Base-by-base conservation (phyloP, 37 sponge, comb jelly and placozoan species). In the Aphrocallistes beatrix region DNA sequence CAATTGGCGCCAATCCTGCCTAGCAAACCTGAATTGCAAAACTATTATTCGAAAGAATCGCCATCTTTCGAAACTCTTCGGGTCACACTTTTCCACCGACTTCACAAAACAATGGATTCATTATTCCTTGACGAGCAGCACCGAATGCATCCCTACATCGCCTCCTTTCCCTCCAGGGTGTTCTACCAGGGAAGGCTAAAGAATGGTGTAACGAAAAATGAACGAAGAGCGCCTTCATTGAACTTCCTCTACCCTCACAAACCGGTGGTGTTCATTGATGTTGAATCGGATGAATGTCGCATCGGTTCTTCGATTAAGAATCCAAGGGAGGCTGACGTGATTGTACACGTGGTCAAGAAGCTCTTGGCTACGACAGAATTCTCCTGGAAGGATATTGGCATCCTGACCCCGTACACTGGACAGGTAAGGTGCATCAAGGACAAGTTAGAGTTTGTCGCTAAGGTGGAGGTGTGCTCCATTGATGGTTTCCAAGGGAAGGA, bases 401-500 rank as follows among this genome's bases (percentile, higher is more conserved):
- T 93, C 0, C 89, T 93, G n/a, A 89, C 91, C 17, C 91, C 91
- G 1, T 93, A 93, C 85, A 36, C 48, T 47, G 94, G 83, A 8
- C 94, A 93, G 83, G 91, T 89, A 0, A 85, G 36, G 60, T 88
- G 90, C 38, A 84, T 93, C 48, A 37, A 39, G 32, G 85, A 87
- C 8, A 86, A 84, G 36, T 51, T 85, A 0, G 25, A n/a, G n/a
- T 19, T 38, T 10, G 82, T 69, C 23, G 50, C 42, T 0, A 38
- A 34, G 1, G 86, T 88, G 0, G 87, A 88, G 39, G 89, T 93
- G 13, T 82, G 38, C 37, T 87, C 91, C 1, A 60, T 93, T 0
- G 94, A 93, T 42, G 39, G 84, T 10, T 91, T 93, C 51, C 91
- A 91, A 86, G 94, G 94, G 16, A 87, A 88, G 37, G 94, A 93